Percentiles rank a stretch among this genome's conserved stretches.
Conservation (phyloP, 2,888 invertebrate species). For the Amblyjoppa fuscipennis region DNA sequence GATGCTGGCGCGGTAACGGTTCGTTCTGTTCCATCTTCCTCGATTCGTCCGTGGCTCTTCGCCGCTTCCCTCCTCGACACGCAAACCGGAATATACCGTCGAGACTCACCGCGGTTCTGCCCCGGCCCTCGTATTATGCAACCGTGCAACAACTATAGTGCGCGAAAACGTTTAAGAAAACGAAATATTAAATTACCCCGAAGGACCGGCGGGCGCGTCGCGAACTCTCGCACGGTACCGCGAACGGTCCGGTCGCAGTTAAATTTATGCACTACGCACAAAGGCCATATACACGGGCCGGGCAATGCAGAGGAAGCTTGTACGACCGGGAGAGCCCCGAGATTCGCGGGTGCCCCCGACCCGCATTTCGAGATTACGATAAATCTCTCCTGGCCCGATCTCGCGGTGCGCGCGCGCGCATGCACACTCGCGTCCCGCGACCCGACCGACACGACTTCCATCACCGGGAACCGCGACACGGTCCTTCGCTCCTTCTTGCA, state of each 20-base stretch:
- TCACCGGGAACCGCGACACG: conserved; percentile 10
- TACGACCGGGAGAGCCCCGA: not conserved
- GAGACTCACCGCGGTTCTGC: not conserved
- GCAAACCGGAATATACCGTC: not conserved
- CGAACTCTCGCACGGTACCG: conserved; percentile 14
- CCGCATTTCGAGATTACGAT: conserved; percentile 66
- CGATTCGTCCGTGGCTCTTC: conserved; percentile 16
- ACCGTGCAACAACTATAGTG: not conserved
- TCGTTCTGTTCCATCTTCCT: conserved; percentile 37
- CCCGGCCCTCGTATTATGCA: not conserved
- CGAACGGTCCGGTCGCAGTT: conserved; percentile 26
- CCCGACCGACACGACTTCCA: not conserved
- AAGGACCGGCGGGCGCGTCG: conserved; percentile 34
- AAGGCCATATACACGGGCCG: conserved; percentile 33
- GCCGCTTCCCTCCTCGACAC: not conserved
- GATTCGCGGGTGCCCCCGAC: conserved; percentile 34
- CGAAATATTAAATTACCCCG: conserved; percentile 73
- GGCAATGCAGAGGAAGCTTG: conserved; percentile 27
- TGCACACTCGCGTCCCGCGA: not conserved
- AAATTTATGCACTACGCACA: conserved; percentile 72
- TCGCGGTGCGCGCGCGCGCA: conserved; percentile 14
- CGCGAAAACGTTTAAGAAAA: conserved; percentile 56
- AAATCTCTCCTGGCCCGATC: conserved; percentile 59
- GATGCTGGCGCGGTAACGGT: conserved; percentile 6
- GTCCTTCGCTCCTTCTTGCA: conserved; percentile 13